Conservation (phyloP, 2,113 vertebrate genomes). For the Toxotes jaculatrix region DNA sequence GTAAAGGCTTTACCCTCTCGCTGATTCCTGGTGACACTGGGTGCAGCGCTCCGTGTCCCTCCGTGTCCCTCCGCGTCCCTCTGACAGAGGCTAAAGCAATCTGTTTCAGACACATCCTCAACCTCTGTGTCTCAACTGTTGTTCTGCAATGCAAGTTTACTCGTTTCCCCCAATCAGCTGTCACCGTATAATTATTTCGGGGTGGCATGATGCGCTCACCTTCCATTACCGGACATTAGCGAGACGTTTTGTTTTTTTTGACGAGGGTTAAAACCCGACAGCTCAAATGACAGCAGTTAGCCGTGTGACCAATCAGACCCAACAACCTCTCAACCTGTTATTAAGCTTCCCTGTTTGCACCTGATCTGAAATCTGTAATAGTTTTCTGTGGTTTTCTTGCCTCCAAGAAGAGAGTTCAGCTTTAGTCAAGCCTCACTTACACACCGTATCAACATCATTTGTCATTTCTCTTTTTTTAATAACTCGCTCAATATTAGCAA, state of each 20-base stretch:
- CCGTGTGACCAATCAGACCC: conserved; percentile 15
- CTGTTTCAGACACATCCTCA: conserved; percentile 46
- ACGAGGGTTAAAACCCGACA: conserved; percentile 17
- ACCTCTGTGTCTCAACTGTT: conserved; percentile 45
- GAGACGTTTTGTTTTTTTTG: conserved; percentile 29
- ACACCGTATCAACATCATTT: conserved; percentile 68
- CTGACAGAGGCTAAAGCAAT: conserved; percentile 65
- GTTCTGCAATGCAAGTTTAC: conserved; percentile 51
- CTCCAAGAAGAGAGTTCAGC: conserved; percentile 55
- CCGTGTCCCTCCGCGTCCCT: no score
- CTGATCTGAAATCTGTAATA: conserved; percentile 38
- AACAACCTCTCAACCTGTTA: conserved; percentile 50
- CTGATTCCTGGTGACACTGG: conserved; percentile 61
- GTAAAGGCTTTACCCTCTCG: conserved; percentile 66
- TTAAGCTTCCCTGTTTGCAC: conserved; percentile 43
- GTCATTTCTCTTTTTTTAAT: conserved; percentile 68
- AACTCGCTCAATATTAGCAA: conserved; percentile 79
- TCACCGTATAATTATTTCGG: conserved; percentile 46
- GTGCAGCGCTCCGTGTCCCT: conserved; percentile 36
- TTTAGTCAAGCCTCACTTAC: conserved; percentile 67
- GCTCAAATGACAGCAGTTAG: conserved; percentile 42
- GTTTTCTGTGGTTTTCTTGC: conserved; percentile 31
- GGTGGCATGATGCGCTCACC: conserved; percentile 54
- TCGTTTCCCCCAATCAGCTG: conserved; percentile 39
- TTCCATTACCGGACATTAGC: conserved; percentile 36